phyloP scores from a whole-genome alignment of 2,113 vertebrate genomes.

The Xiphophorus hellerii region DNA sequence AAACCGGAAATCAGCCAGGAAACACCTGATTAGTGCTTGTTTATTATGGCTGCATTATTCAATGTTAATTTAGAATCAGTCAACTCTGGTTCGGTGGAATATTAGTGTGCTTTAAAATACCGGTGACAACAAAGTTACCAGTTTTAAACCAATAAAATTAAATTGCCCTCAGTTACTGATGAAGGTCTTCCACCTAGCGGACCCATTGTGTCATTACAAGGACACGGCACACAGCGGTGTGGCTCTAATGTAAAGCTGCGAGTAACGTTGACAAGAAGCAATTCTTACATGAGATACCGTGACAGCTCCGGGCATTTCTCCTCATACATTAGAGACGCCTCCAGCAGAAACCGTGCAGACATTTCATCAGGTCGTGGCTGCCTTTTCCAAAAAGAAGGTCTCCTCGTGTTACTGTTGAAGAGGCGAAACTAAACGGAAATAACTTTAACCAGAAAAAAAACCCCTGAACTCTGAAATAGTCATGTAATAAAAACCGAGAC shows the following conservation, averaged over 20 bases:
- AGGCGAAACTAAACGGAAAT: neutral
- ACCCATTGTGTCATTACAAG: constrained; percentile 43
- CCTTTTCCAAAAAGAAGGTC: constrained; percentile 23
- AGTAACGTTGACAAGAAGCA: neutral
- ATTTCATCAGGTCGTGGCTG: neutral
- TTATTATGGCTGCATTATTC: neutral
- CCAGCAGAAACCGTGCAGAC: constrained; percentile 42
- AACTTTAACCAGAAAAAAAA: neutral
- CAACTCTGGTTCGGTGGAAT: neutral
- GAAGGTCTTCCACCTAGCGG: constrained; percentile 58
- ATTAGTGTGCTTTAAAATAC: neutral
- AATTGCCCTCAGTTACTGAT: constrained; percentile 1
- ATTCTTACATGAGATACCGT: constrained; percentile 76
- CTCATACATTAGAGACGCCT: constrained; percentile 72
- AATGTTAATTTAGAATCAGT: neutral
- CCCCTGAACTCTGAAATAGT: neutral
- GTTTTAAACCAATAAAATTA: neutral
- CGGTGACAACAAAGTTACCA: neutral
- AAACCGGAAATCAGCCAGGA: neutral
- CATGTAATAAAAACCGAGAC: neutral
- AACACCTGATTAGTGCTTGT: neutral
- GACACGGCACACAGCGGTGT: neutral
- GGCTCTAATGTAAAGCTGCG: accelerated
- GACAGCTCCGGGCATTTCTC: constrained; percentile 76
- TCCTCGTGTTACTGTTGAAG: neutral